phyloP scores from a whole-genome alignment of 2,888 invertebrate species.

The Cheilosia soror region DNA sequence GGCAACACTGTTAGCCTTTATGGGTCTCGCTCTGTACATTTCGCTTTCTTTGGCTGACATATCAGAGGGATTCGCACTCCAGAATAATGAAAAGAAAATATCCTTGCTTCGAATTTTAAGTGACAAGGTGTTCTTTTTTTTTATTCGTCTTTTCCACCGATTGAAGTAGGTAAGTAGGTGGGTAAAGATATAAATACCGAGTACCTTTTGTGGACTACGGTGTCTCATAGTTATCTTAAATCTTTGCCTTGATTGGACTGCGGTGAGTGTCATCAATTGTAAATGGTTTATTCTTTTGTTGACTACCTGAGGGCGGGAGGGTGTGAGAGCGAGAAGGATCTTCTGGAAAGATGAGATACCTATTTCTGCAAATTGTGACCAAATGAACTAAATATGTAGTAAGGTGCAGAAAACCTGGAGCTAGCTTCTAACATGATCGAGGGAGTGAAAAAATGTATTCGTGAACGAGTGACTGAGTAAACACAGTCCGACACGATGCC shows the following conservation, averaged over 20 bases:
- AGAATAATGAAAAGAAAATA: constrained; percentile 59
- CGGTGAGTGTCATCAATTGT: constrained; percentile 12
- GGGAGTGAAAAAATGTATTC: too few species aligned
- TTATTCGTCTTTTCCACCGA: neutral
- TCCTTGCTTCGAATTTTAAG: constrained; percentile 42
- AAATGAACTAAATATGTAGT: too few species aligned
- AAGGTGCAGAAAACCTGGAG: too few species aligned
- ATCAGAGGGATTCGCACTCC: constrained; percentile 21
- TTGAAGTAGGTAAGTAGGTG: neutral
- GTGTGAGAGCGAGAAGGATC: too few species aligned
- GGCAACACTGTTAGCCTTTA: constrained; percentile 37
- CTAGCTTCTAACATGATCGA: too few species aligned
- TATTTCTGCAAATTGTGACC: too few species aligned
- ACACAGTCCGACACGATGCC: too few species aligned
- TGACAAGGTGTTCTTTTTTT: constrained; percentile 12
- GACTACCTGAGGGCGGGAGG: neutral
- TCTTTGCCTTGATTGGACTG: constrained; percentile 20
- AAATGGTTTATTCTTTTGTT: constrained; percentile 16
- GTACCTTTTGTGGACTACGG: neutral
- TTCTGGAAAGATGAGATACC: too few species aligned
- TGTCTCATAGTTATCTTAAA: constrained; percentile 26
- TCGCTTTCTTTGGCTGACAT: neutral
- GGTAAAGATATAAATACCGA: neutral
- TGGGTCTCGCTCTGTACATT: constrained; percentile 12
- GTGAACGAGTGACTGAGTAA: too few species aligned